These are phyloP conservation scores for Echinometra lucunter DNA, from an alignment of 53 echinoderm and acorn worm genomes.

Conservation along the genomic window DNA sequence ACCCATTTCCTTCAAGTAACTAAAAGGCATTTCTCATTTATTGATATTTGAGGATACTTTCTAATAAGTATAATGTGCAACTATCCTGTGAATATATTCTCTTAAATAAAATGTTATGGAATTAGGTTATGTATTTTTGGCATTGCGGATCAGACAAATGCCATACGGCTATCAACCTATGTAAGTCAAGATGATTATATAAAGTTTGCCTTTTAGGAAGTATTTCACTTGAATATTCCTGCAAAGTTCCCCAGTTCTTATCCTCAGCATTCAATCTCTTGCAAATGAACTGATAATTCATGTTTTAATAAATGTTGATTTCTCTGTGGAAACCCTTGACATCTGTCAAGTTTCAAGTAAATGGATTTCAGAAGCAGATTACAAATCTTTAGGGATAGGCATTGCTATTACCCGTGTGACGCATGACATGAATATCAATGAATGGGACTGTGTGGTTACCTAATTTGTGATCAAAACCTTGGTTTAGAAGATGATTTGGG, in stretches of 20 bases:
- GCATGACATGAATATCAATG: constrained; percentile 30
- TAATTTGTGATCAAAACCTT: neutral
- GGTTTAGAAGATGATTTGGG: neutral
- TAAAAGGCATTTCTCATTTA: neutral
- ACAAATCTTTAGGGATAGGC: neutral
- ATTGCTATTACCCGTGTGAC: neutral
- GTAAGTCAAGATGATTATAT: neutral
- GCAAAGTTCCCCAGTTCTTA: neutral
- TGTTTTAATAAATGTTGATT: constrained; percentile 38
- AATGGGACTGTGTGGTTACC: neutral
- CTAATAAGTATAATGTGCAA: neutral
- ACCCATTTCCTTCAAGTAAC: neutral
- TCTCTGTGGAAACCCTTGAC: neutral
- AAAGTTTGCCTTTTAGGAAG: neutral
- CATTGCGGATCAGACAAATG: neutral
- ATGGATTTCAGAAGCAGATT: constrained; percentile 11
- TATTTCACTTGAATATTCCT: neutral
- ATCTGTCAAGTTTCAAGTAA: constrained; percentile 9
- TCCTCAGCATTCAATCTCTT: neutral
- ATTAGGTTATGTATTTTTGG: neutral
- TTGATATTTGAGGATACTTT: neutral
- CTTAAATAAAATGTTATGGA: neutral
- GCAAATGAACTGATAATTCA: constrained; percentile 41
- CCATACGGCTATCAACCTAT: neutral
- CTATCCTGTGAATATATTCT: neutral